Evolutionary conservation across 2,113 vertebrate genomes (phyloP), one percentile per base, ranked within the genome.

Genomic region (Pollachius pollachius): DNA sequence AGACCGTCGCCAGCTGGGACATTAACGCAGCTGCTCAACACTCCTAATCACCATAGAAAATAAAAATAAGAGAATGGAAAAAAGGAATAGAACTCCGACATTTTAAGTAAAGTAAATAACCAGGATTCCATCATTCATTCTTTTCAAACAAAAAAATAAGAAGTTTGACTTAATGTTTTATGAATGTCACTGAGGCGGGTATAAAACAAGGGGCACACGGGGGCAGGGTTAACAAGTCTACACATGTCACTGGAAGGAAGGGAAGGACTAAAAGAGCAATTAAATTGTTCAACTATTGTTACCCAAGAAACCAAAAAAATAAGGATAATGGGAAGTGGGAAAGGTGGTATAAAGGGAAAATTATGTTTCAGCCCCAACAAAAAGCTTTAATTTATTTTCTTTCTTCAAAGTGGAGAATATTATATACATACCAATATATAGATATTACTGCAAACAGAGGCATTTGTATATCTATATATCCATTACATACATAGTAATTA

Each of bases 381-480:
- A 83, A 86, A 85, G 80, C 80, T 83, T 88, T 13, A 71, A 74
- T 72, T 74, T 17, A 73, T 84, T 64, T 69, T 65, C 70, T 83
- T 86, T 75, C 81, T 86, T 82, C 65, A 69, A 80, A 83, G 84
- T 90, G 88, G 81, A 88, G 86, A 88, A 13, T 82, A 84, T 88
- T 87, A 92, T 93, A 91, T 90, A 93, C 90, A 92, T 85, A 90
- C 87, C 84, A 90, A 93, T 92, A 91, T 92, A 92, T 91, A 93
- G 89, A 93, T 83, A 84, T 81, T 80, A 84, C 90, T 91, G 82
- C 90, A 73, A 81, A 84, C 81, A 75, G 73, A 83, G 76, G 87
- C 83, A 78, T 89, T 79, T 89, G 86, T 81, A 60, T 77, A 90
- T 91, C 91, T 92, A 92, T 92, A 90, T 88, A 89, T 83, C 75